Conservation (phyloP, 2,888 invertebrate genomes). For the Patella caerulea region DNA sequence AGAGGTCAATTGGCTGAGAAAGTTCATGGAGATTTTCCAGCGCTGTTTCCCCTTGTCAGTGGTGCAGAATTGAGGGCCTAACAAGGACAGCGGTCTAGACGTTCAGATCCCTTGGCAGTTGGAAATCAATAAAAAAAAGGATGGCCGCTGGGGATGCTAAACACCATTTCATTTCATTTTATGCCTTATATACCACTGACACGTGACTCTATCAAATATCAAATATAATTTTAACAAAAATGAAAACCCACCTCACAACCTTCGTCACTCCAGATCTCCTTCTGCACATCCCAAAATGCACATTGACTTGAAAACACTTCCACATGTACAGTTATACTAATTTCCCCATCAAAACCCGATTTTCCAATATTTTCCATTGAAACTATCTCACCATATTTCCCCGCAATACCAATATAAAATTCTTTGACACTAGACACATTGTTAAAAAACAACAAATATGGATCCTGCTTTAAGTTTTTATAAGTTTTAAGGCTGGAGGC, state of each 20-base stretch:
- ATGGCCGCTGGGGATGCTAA: too few relatives aligned
- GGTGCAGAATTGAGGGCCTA: too few relatives aligned
- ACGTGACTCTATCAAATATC: too few relatives aligned
- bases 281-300: slow-evolving; percentile 21
- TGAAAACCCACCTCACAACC: slow-evolving; percentile 26
- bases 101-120: too few relatives aligned
- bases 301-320: slow-evolving; percentile 15
- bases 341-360: background rate
- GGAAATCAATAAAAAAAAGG: too few relatives aligned
- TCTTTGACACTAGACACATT: background rate
- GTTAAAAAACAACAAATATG: slow-evolving; percentile 8
- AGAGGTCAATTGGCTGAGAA: too few relatives aligned
- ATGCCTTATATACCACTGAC: too few relatives aligned
- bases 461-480: slow-evolving; percentile 7
- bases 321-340: background rate
- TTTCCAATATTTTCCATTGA: background rate
- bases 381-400: background rate
- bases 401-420: slow-evolving; percentile 13
- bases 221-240: background rate
- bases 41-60: too few relatives aligned
- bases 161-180: too few relatives aligned
- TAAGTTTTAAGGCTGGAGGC: background rate
- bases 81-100: too few relatives aligned
- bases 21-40: too few relatives aligned
- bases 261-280: slow-evolving; percentile 14